A percentile compares a stretch with the other conserved stretches of the same genome.
phyloP scores from a whole-genome alignment of 2,113 vertebrate species.

The Talpa occidentalis region DNA sequence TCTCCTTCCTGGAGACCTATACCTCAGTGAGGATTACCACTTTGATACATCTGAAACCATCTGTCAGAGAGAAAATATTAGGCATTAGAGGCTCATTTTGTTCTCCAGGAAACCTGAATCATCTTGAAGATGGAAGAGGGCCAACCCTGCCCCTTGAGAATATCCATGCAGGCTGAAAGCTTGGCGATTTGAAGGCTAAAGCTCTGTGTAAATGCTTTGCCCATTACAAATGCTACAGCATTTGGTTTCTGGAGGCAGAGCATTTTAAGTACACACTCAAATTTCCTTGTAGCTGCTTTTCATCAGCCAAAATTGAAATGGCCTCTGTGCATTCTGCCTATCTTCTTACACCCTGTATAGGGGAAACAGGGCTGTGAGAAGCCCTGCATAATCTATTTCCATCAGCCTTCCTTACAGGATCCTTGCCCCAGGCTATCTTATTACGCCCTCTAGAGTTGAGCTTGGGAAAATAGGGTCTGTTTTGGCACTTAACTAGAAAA shows the following conservation, averaged over 20 bases:
- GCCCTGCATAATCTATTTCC: background rate
- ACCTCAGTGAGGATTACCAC: slow-evolving; percentile 75
- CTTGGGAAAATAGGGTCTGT: background rate
- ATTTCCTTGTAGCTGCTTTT: slow-evolving; percentile 37
- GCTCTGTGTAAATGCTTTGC: slow-evolving; percentile 59
- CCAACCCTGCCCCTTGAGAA: slow-evolving; percentile 62
- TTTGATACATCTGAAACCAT: slow-evolving; percentile 77
- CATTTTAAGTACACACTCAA: background rate
- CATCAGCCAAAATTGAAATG: background rate
- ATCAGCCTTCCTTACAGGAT: background rate
- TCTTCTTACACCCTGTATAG: fast-evolving
- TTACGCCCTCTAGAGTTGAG: background rate
- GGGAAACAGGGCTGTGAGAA: background rate
- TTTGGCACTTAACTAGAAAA: background rate
- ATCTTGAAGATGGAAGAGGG: slow-evolving; percentile 72
- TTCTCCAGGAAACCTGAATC: slow-evolving; percentile 78
- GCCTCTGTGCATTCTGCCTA: background rate
- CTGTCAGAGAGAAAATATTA: slow-evolving; percentile 78
- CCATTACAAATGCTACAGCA: background rate
- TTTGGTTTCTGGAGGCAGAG: slow-evolving; percentile 55
- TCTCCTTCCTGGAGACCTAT: slow-evolving; percentile 78
- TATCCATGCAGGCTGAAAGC: slow-evolving; percentile 39
- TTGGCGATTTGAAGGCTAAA: slow-evolving; percentile 21
- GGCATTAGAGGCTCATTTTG: slow-evolving; percentile 76
- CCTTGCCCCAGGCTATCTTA: background rate